Evolutionary conservation across 2,797 vertebrate species (phyloP), one percentile per base, ranked within the genome.

Genomic region (Sebastes glaucus): DNA sequence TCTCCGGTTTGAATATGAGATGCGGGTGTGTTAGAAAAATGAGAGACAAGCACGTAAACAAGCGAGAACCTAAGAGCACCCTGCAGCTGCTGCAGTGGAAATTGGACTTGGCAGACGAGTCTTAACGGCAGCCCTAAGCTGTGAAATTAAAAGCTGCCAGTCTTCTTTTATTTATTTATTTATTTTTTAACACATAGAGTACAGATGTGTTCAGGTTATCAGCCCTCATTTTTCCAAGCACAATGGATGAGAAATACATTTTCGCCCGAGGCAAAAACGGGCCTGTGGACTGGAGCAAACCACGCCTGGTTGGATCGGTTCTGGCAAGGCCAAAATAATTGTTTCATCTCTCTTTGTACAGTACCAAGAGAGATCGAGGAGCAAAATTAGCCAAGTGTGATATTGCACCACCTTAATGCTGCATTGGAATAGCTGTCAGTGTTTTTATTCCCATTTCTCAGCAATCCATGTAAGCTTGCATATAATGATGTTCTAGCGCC

Each of bases 31-130:
- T 68, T 79, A 18, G 59, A 77, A 84, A 86, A 86, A 76, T 38
- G 63, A 84, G 79, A 79, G 71, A 49, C 33, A 30, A 69, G 68
- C 71, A 35, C 42, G 35, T 80, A 77, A 90, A 87, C 85, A 72
- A 85, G 75, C 25, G 13, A 30, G 55, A 78, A 49, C 30, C 65
- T 35, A 4, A 68, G 77, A 88, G 84, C 82, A 23, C 67, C 81
- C 77, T 2, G 53, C 81, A 84, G 85, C 78, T 69, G 87, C 85
- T 62, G 76, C 75, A 33, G 74, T 66, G 75, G 74, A 87, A 85
- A 88, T 88, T 81, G 82, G 75, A 89, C 80, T 85, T 86, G 90
- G 83, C 90, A 87, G 86, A 77, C 20, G 2, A 78, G 75, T 78
- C 46, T 32, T 46, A 20, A 28, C 30, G n/a, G 66, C 83, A 52